phyloP scores from a whole-genome alignment of 1,140 invertebrate species.

The Drosophila bocki region DNA sequence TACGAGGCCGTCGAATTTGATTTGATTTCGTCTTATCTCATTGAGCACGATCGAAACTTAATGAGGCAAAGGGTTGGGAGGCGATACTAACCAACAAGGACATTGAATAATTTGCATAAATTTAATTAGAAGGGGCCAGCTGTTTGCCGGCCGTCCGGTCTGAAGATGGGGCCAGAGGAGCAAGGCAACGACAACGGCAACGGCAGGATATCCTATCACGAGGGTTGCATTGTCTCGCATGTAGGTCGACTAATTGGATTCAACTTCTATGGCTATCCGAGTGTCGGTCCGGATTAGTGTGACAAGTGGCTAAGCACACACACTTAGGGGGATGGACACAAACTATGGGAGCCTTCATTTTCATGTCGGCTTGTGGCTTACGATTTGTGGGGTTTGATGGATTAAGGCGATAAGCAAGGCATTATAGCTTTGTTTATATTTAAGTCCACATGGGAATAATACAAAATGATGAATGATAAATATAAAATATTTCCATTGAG shows the following conservation, averaged over 20 bases:
- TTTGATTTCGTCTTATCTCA: conserved; percentile 33
- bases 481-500: no score
- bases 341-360: neutral
- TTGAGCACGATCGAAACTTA: conserved; percentile 48
- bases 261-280: conserved; percentile 16
- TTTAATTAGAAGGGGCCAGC: conserved; percentile 48
- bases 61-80: conserved; percentile 16
- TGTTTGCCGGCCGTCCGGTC: conserved; percentile 4
- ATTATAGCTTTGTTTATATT: neutral
- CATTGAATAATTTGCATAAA: conserved; percentile 56
- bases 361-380: neutral
- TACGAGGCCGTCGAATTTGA: neutral
- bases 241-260: conserved; percentile 52
- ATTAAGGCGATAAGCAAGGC: neutral
- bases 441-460: neutral
- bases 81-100: conserved; percentile 39
- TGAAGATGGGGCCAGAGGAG: conserved; percentile 21
- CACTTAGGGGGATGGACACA: neutral
- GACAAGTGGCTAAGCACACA: conserved; percentile 4
- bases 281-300: conserved; percentile 31
- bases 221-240: conserved; percentile 16
- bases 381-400: conserved; percentile 1
- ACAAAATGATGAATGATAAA: no score
- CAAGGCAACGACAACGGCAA: conserved; percentile 16
- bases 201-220: conserved; percentile 10